Conservation (phyloP, 2,888 invertebrate genomes). For the Limnephilus auricula region DNA sequence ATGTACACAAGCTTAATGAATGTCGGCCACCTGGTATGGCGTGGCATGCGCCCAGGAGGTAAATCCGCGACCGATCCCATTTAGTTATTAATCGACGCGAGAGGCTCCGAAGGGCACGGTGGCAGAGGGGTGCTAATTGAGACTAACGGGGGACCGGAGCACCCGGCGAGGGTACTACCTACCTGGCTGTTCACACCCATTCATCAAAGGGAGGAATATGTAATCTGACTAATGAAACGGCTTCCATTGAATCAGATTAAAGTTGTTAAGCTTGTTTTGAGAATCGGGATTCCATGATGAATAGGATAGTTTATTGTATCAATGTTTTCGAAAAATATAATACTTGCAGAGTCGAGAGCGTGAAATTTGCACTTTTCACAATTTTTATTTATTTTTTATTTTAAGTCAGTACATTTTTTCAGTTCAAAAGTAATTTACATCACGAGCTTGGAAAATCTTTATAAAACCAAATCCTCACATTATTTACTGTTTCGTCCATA, state of each 20-base stretch:
- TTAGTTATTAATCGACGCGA: slow-evolving; percentile 40
- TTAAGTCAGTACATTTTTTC: too few relatives aligned
- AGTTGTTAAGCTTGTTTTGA: background rate
- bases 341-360: background rate
- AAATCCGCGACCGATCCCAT: slow-evolving; percentile 23
- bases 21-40: slow-evolving; percentile 21
- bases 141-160: slow-evolving; percentile 35
- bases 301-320: background rate
- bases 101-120: background rate
- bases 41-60: background rate
- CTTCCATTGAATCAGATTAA: background rate
- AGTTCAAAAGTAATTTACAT: too few relatives aligned
- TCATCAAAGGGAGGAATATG: background rate
- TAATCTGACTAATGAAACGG: background rate
- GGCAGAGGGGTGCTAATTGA: slow-evolving; percentile 49
- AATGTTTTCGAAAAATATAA: too few relatives aligned
- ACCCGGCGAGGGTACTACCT: slow-evolving; percentile 9
- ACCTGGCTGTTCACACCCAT: slow-evolving; percentile 16
- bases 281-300: background rate
- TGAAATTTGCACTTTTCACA: background rate
- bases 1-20: background rate
- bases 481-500: too few relatives aligned
- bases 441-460: too few relatives aligned
- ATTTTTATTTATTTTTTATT: too few relatives aligned
- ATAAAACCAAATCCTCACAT: too few relatives aligned